A percentile compares a stretch with the other conserved stretches of the same genome.
These are phyloP conservation scores for Halictus rubicundus DNA, from an alignment of 1,140 invertebrate species.

Conservation along the genomic window DNA sequence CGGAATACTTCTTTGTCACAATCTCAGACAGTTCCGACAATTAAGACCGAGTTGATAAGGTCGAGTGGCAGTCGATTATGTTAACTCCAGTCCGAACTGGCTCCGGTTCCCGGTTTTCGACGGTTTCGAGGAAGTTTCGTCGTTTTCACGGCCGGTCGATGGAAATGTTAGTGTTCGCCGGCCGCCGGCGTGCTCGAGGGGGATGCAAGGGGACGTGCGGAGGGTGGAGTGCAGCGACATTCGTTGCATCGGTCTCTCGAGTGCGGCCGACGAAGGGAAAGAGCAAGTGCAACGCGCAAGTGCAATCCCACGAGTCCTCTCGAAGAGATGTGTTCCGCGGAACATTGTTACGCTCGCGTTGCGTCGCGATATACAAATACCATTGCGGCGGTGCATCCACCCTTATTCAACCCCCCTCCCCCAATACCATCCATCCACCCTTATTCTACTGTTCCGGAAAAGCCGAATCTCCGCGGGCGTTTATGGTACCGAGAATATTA, in stretches of 20 bases:
- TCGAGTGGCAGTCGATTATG: slow-evolving; percentile 54
- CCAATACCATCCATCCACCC: too few relatives aligned
- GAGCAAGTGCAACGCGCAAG: neutral
- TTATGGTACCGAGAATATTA: neutral
- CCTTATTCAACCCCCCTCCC: too few relatives aligned
- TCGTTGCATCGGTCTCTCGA: too few relatives aligned
- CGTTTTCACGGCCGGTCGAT: slow-evolving; percentile 1
- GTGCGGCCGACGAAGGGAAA: neutral
- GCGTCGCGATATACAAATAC: slow-evolving; percentile 11
- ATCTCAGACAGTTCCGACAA: too few relatives aligned
- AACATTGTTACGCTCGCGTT: slow-evolving; percentile 13
- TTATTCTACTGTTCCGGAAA: neutral
- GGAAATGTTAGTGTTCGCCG: too few relatives aligned
- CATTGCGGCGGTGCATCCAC: neutral
- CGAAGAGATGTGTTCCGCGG: slow-evolving; percentile 7
- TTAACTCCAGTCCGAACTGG: slow-evolving; percentile 26
- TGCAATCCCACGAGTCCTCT: slow-evolving; percentile 4
- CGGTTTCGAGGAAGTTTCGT: too few relatives aligned
- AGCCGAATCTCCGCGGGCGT: neutral
- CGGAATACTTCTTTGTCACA: too few relatives aligned
- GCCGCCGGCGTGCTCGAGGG: too few relatives aligned
- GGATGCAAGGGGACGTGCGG: too few relatives aligned
- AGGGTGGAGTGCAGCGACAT: too few relatives aligned
- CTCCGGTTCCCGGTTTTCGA: too few relatives aligned
- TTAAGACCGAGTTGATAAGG: slow-evolving; percentile 39